Base-by-base conservation (phyloP, 1,140 invertebrate species). In the Apis florea region DNA sequence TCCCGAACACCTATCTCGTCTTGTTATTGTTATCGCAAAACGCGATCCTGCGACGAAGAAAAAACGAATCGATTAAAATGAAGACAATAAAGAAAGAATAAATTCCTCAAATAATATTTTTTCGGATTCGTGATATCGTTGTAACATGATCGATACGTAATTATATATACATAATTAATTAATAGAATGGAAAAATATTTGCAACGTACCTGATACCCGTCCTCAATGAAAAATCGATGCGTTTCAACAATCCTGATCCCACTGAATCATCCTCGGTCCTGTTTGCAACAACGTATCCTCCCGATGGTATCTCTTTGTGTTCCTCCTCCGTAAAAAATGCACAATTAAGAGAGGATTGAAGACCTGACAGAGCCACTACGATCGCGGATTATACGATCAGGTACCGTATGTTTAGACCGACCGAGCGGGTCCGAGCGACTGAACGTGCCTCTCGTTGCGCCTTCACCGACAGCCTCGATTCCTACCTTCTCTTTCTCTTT, bases 381-480 rank as follows among this genome's bases (percentile, higher is more conserved):
- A 69, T 56, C 56, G 70, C 51, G 72, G 31, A 12, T 19, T 58
- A 51, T 51, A 73, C 58, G 71, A 81, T 81, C 56, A 49, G 10
- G 49, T 69, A 54, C 49, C 74, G 51, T 71, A 31, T 59, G 71
- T 59, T 85, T 66, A 82, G 74, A 85, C 79, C 83, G 83, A 82
- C 72, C 83, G 83, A 84, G 79, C 83, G 79, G 83, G 80, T 82
- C 80, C 83, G 83, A 56, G 67, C 79, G 73, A 84, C 83, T 84
- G 83, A 84, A 78, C 73, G 79, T 82, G 69, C 72, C 73, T 82
- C 79, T 84, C 79, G 73, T 76, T 82, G 79, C 73, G 79, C 83
- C 73, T 77, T 63, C 83, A 82, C 79, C 79, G 79, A 59, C 79
- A 73, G 72, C 69, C 72, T 71, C 79, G 71, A 76, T 74, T 76